Percentiles rank a stretch among this genome's conserved stretches.
Conservation (phyloP, 2,113 vertebrate species). For the Laticauda laticaudata region DNA sequence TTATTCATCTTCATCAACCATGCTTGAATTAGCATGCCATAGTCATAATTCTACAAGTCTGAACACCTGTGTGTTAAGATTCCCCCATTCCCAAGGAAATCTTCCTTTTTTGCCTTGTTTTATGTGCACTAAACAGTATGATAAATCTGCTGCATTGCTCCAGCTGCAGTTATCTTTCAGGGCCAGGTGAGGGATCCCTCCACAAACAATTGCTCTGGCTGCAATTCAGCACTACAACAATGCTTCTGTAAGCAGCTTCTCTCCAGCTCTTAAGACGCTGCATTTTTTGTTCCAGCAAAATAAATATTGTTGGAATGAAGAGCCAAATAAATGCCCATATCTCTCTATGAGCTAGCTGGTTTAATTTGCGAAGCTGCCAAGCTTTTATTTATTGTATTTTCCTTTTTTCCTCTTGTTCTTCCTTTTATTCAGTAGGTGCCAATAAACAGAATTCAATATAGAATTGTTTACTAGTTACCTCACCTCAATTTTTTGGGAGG, state of each 20-base stretch:
- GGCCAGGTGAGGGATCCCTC: slow-evolving; percentile 26
- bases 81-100: background rate
- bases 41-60: background rate
- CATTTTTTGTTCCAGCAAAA: background rate
- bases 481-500: background rate
- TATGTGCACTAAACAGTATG: background rate
- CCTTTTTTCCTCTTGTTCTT: background rate
- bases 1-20: background rate
- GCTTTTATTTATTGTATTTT: background rate
- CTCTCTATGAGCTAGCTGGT: background rate
- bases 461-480: background rate
- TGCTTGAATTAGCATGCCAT: background rate
- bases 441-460: background rate
- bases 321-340: background rate
- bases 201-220: background rate
- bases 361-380: background rate
- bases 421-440: background rate
- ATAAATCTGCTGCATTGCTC: background rate
- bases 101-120: background rate
- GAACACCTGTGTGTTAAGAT: background rate
- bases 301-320: background rate
- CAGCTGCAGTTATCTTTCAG: slow-evolving; percentile 10
- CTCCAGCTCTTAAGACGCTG: background rate
- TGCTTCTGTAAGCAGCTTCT: background rate
- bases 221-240: background rate